Evolutionary conservation across 2,888 invertebrate species (phyloP).

Genomic region (Dynastes maya): DNA sequence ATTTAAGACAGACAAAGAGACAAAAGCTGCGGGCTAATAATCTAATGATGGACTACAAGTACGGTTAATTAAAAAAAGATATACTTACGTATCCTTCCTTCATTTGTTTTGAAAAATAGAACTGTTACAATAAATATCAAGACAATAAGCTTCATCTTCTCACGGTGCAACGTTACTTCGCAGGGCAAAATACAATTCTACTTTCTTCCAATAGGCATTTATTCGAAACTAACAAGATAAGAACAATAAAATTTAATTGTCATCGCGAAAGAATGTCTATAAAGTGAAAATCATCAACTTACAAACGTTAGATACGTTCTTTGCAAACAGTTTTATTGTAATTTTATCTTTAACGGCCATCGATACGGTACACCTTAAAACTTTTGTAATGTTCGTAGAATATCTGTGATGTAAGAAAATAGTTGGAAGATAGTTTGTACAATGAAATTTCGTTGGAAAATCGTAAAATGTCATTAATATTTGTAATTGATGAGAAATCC

Average conservation of each 20-base stretch:
- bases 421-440: neutral
- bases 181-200: neutral
- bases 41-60: no score
- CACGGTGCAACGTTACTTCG: neutral
- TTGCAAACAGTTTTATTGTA: conserved; percentile 35
- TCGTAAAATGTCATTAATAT: conserved; percentile 11
- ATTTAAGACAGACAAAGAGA: no score
- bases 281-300: conserved; percentile 11
- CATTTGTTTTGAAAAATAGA: conserved; percentile 13
- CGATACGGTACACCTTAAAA: conserved; percentile 14
- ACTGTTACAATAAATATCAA: neutral
- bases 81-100: conserved; percentile 22
- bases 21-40: no score
- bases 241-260: conserved; percentile 40
- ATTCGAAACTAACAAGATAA: conserved; percentile 39
- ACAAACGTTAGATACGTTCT: neutral
- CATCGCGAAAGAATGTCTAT: conserved; percentile 19
- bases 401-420: neutral
- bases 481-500: neutral
- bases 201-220: conserved; percentile 18
- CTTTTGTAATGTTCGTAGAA: conserved; percentile 30
- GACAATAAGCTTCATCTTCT: conserved; percentile 34
- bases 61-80: no score
- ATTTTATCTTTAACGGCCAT: conserved; percentile 34
- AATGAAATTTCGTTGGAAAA: conserved; percentile 8